phyloP scores from a whole-genome alignment of 2,113 vertebrate species.

The Gracilinanus agilis region DNA sequence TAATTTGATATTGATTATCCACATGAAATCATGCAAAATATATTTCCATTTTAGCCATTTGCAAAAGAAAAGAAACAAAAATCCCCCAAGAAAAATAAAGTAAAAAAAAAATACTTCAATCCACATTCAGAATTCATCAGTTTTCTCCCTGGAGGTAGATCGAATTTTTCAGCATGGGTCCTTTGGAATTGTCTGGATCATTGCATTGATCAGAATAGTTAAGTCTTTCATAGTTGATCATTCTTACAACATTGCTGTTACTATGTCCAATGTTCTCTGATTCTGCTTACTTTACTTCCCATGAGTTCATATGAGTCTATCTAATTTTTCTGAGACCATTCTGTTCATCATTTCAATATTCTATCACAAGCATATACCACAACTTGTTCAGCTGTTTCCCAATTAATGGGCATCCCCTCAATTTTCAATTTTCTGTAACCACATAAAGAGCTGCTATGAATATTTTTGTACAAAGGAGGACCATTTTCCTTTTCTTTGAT shows the following conservation, averaged over 20 bases:
- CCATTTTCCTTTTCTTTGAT: background rate
- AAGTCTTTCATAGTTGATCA: background rate
- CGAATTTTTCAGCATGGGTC: background rate
- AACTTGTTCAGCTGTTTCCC: background rate
- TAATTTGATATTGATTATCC: background rate
- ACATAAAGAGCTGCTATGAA: background rate
- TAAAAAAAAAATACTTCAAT: background rate
- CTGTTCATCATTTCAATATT: background rate
- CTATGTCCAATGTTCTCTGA: background rate
- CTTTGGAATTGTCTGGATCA: background rate
- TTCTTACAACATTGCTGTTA: background rate
- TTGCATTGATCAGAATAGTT: background rate
- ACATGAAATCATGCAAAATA: background rate
- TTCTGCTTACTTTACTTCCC: background rate
- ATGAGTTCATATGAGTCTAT: background rate
- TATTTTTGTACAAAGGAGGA: background rate
- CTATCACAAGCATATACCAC: background rate
- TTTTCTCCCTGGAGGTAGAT: background rate
- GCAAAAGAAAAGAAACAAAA: background rate
- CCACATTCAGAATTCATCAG: background rate
- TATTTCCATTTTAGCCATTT: background rate
- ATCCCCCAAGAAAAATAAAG: background rate
- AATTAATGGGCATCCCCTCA: background rate
- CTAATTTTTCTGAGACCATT: background rate
- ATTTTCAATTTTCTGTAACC: background rate